A percentile compares a stretch with the other conserved stretches of the same genome.
phyloP scores from a whole-genome alignment of 2,113 vertebrate species.

The Sinocyclocheilus rhinocerous region DNA sequence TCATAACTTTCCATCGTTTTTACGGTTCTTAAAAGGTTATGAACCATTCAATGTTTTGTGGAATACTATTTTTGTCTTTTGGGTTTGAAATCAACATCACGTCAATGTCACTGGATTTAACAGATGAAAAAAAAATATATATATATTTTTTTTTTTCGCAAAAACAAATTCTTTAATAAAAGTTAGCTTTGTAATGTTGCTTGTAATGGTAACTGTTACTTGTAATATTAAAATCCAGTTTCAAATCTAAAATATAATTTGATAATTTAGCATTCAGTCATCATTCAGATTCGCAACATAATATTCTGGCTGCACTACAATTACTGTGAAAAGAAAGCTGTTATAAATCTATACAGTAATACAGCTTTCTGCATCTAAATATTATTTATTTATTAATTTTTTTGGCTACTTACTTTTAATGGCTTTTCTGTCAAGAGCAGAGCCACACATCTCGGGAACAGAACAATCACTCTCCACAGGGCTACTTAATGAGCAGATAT shows the following conservation, averaged over 20 bases:
- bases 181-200: neutral
- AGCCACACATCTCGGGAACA: constrained; percentile 62
- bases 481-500: constrained; percentile 73
- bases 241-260: neutral
- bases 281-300: neutral
- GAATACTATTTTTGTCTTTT: no score
- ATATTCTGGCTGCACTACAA: neutral
- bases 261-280: neutral
- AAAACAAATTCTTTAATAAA: neutral
- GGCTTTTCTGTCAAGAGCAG: constrained; percentile 63
- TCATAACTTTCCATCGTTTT: neutral
- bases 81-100: neutral
- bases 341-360: constrained; percentile 12
- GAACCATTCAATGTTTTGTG: neutral
- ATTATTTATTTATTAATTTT: neutral
- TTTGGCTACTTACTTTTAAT: constrained; percentile 55
- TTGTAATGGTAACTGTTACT: neutral
- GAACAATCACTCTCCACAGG: constrained; percentile 62
- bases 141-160: no score
- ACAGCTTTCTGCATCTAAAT: constrained; percentile 12
- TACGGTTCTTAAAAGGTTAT: neutral
- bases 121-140: no score
- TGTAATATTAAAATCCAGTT: neutral
- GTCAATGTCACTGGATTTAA: neutral
- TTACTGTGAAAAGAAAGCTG: neutral